Percentiles rank a stretch among this genome's conserved stretches.
Evolutionary conservation across 2,797 vertebrate genomes (phyloP).

Genomic region (Caiman crocodilus): DNA sequence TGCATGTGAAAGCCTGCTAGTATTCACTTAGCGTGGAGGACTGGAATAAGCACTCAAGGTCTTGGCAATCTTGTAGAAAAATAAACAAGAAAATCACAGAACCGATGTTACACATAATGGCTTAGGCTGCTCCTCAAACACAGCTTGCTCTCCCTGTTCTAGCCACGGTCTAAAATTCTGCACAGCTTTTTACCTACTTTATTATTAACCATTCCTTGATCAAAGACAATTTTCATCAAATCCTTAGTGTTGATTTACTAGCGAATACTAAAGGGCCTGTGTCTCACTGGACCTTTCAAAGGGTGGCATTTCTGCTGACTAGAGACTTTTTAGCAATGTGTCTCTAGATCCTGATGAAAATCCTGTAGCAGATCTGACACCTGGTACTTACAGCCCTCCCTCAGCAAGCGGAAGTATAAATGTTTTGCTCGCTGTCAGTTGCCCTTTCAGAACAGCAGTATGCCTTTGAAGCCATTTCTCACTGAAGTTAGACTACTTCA

Average conservation of each 20-base stretch:
- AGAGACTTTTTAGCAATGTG: background rate
- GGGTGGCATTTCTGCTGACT: background rate
- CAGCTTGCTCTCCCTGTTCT: background rate
- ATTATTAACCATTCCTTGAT: background rate
- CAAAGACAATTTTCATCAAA: background rate
- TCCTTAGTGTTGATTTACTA: background rate
- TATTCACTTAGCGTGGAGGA: background rate
- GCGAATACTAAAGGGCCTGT: background rate
- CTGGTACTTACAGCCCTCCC: background rate
- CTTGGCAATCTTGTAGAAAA: background rate
- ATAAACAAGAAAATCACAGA: background rate
- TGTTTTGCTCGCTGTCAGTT: background rate
- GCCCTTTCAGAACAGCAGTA: background rate
- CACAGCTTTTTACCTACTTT: background rate
- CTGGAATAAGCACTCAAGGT: background rate
- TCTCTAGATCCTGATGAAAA: background rate
- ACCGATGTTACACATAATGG: background rate
- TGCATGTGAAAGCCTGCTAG: background rate
- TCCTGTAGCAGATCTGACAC: background rate
- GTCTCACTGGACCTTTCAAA: background rate
- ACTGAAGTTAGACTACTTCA: background rate
- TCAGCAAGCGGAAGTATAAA: background rate
- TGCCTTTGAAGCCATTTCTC: background rate
- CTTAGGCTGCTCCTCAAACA: background rate
- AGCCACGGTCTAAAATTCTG: background rate